Conservation (phyloP, 1,140 invertebrate genomes). For the Carposina sasakii region DNA sequence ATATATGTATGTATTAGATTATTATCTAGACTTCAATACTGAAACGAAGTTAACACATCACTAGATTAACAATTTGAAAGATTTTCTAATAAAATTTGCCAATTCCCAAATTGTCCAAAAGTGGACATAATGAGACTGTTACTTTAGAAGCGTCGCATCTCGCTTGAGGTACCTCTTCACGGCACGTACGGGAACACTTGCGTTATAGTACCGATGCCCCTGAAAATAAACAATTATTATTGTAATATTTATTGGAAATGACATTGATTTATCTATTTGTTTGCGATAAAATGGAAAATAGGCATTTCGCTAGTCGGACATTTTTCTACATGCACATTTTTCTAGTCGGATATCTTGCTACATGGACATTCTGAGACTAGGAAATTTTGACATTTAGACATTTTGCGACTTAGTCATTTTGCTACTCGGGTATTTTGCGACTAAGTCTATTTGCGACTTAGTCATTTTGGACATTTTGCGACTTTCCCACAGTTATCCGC, state of each 20-base stretch:
- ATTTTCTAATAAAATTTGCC: too few species aligned
- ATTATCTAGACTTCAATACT: too few species aligned
- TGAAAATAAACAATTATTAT: slow-evolving; percentile 63
- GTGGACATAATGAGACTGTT: too few species aligned
- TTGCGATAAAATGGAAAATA: not conserved
- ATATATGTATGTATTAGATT: too few species aligned
- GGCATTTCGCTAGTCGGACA: too few species aligned
- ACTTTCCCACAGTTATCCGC: not conserved
- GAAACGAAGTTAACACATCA: too few species aligned
- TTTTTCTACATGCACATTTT: too few species aligned
- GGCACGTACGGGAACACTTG: slow-evolving; percentile 82
- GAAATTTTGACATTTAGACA: not conserved
- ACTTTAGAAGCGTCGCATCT: not conserved
- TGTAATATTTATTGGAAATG: not conserved
- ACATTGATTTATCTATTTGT: too few species aligned
- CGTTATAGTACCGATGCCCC: slow-evolving; percentile 91
- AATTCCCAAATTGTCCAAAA: too few species aligned
- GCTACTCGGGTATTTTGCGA: not conserved
- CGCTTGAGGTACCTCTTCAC: slow-evolving; percentile 14
- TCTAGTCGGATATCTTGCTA: too few species aligned
- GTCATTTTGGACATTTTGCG: not conserved
- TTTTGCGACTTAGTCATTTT: not conserved
- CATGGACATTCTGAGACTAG: too few species aligned
- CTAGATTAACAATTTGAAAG: too few species aligned
- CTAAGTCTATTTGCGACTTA: not conserved